Evolutionary conservation across 2,888 invertebrate species (phyloP), one percentile per base, ranked within the genome.

Genomic region (Nipponacmea schrenckii): DNA sequence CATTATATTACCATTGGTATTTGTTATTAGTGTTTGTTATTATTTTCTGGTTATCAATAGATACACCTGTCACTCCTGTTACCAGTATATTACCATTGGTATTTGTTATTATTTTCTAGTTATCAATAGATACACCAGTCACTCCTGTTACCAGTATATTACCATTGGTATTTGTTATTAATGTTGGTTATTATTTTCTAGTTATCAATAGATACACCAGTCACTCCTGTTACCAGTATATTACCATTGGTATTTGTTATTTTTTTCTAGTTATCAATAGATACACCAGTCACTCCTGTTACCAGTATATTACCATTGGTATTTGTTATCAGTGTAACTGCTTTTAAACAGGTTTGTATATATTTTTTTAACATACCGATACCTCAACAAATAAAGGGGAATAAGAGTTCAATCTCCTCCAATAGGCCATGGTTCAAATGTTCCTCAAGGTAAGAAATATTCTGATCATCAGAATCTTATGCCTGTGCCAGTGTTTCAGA

Each of bases 111-210:
- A 39, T 74, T 27, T 81, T 84, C 70, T 83, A 90, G 90, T 75
- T 88, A 68, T 73, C 85, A n/a, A 88, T 88, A 27, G 89, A 89
- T 77, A 93, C 94, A 81, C 94, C 95, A 0, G 93, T 95, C n/a
- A 94, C 93, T 1, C 94, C 95, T 0, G 83, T 92, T 79, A 94
- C 95, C 15, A 94, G 93, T 80, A 91, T 94, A 70, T 87, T 93
- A 0, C 95, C 95, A 0, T 89, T 96, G 0, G 90, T 92, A 14
- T 94, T 95, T 88, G 94, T 96, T 81, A 93, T 95, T 71, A 39
- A 10, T 39, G 39, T 39, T 39, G 4, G 39, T 39, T 39, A 39
- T 39, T 31, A 31, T 31, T 31, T 31, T 31, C 31, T 31, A 31
- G 31, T 31, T 31, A 31, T 31, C 31, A 4, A 31, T 31, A 4